Evolutionary conservation across 1,140 invertebrate species (phyloP), one percentile per base, ranked within the genome.

Genomic region (Vanessa tameamea): DNA sequence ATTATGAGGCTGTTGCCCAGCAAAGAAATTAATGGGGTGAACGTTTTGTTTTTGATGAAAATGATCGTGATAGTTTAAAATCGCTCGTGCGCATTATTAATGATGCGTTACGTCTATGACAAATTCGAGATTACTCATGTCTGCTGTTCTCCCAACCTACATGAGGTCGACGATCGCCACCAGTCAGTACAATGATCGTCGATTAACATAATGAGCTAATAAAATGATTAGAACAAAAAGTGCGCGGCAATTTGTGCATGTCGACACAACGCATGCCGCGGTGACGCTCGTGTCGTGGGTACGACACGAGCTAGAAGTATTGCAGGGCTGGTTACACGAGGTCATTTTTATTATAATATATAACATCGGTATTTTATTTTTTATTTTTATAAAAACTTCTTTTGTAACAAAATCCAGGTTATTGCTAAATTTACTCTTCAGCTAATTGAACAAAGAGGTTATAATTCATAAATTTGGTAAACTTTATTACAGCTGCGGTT

Each of bases 201-300:
- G 51, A 68, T 67, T 68, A 68, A 53, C 72, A 73, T 73, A 73
- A 73, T 65, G 69, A 72, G 61, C 61, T 72, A 72, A 72, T 73
- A 51, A 65, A 61, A 73, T n/a, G 64, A 73, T 73, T 67, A 50
- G 53, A 67, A 47, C 64, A 73, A 73, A 73, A 73, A 73, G 47
- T 65, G 64, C 53, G 71, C 53, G 71, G 71, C 47, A 67, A 67
- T 73, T 66, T 73, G 70, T 72, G 64, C 63, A 57, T 55, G 70
- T 72, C 70, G 64, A 13, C 70, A 72, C 51, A 3, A 53, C 14
- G 66, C 20, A 23, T n/a, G 16, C 47, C 6, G 16, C 37, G 20
- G 55, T 61, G 55, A n/a, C 23, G 15, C 43, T 6, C 14, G 55
- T 26, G 47, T 20, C 23, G 57, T 26, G 51, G n/a, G 69, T n/a